These are phyloP conservation scores for Dendrocopos noguchii DNA, from an alignment of 2,113 vertebrate species.

Conservation along the genomic window DNA sequence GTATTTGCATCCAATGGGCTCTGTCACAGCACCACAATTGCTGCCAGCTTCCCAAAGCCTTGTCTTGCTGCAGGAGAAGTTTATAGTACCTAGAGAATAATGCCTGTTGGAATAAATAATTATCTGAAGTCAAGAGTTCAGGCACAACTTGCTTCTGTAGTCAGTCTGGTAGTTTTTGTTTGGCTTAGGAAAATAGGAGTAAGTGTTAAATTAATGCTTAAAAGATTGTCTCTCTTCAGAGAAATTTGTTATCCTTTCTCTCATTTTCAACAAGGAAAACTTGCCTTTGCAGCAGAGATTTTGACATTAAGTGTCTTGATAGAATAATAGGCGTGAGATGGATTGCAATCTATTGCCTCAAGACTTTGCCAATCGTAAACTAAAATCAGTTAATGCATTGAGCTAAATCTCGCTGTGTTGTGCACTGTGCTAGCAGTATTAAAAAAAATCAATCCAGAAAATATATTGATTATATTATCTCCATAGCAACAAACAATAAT, in stretches of 20 bases:
- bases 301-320: slow-evolving; percentile 58
- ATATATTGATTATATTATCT: slow-evolving; percentile 71
- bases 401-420: slow-evolving; percentile 52
- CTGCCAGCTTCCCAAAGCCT: background rate
- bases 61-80: background rate
- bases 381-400: slow-evolving; percentile 62
- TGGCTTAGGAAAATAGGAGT: background rate
- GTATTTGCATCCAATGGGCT: background rate
- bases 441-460: slow-evolving; percentile 66
- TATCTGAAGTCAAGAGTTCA: background rate
- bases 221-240: slow-evolving; percentile 14
- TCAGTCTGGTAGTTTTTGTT: background rate
- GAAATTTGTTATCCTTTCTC: slow-evolving; percentile 38
- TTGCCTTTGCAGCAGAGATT: slow-evolving; percentile 52
- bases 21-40: no score
- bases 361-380: slow-evolving; percentile 67
- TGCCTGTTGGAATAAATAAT: background rate
- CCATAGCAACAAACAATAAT: slow-evolving; percentile 71
- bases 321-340: slow-evolving; percentile 56
- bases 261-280: slow-evolving; percentile 40
- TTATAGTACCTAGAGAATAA: background rate
- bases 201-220: slow-evolving; percentile 1
- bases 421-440: slow-evolving; percentile 50
- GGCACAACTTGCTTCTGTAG: background rate
- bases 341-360: slow-evolving; percentile 62